phyloP scores from a whole-genome alignment of 2,888 invertebrate genomes.

The Sialis lutaria region DNA sequence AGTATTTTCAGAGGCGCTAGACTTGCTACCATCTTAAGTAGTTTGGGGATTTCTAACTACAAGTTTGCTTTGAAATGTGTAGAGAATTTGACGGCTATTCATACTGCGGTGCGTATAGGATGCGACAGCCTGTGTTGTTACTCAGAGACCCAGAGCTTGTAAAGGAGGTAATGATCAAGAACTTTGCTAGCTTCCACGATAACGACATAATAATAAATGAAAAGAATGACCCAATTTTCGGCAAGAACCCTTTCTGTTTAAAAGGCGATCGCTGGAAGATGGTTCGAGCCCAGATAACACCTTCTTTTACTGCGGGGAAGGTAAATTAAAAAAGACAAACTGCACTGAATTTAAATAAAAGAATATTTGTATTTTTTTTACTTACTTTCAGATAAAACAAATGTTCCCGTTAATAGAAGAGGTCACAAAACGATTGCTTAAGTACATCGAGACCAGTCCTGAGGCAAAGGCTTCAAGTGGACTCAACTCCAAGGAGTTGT shows the following conservation, averaged over 20 bases:
- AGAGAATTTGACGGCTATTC: constrained; percentile 10
- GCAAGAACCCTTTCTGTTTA: constrained; percentile 24
- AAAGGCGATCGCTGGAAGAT: constrained; percentile 26
- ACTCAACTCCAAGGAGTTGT: constrained; percentile 25
- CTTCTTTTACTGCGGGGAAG: constrained; percentile 25
- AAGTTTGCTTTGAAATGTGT: no score
- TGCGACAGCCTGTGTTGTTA: constrained; percentile 15
- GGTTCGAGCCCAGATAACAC: constrained; percentile 25
- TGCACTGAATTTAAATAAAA: no score
- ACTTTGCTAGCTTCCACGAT: constrained; percentile 17
- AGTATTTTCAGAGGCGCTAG: no score
- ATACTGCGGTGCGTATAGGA: constrained; percentile 20
- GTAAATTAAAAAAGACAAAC: no score
- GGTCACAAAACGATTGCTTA: constrained; percentile 23
- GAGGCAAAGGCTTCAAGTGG: constrained; percentile 17
- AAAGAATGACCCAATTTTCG: constrained; percentile 22
- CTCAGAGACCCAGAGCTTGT: constrained; percentile 18
- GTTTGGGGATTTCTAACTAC: no score
- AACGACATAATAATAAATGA: constrained; percentile 17
- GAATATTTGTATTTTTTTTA: neutral
- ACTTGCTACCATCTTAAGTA: no score
- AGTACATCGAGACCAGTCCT: constrained; percentile 21
- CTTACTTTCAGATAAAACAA: constrained; percentile 22
- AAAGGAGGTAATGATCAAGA: constrained; percentile 18
- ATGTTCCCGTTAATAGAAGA: constrained; percentile 28